Conservation (phyloP, 2,888 invertebrate species). For the Amiota minor region DNA sequence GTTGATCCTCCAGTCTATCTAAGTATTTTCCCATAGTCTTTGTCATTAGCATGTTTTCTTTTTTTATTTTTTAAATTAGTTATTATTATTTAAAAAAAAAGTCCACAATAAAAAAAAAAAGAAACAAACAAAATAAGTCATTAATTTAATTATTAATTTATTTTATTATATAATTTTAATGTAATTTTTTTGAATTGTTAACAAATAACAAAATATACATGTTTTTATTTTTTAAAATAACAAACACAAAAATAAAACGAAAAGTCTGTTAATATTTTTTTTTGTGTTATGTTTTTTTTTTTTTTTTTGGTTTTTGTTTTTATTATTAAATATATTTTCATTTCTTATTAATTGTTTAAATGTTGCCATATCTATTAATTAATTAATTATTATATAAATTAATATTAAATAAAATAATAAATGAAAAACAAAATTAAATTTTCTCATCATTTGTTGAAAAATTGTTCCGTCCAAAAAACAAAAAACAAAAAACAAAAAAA, state of each 20-base stretch:
- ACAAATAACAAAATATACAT: constrained; percentile 17
- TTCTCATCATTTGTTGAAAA: constrained; percentile 66
- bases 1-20: too few relatives aligned
- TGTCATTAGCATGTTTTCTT: constrained; percentile 44
- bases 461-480: constrained; percentile 62
- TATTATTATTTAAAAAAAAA: constrained; percentile 35
- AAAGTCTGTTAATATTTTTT: background rate
- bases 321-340: constrained; percentile 6
- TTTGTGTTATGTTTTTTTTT: constrained; percentile 21
- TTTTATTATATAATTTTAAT: constrained; percentile 10
- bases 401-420: constrained; percentile 26
- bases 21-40: constrained; percentile 38
- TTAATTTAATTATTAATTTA: constrained; percentile 13
- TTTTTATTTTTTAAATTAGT: constrained; percentile 41
- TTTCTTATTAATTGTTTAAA: constrained; percentile 1
- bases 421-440: constrained; percentile 45
- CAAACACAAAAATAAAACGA: too few relatives aligned
- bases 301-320: constrained; percentile 30
- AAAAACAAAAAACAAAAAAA: constrained; percentile 32
- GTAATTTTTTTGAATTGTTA: constrained; percentile 27
- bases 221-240: constrained; percentile 10
- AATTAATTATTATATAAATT: constrained; percentile 9
- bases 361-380: constrained; percentile 12
- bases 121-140: constrained; percentile 31
- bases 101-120: constrained; percentile 12